Conservation (phyloP, 1,140 invertebrate species). For the Trichonephila clavipes region DNA sequence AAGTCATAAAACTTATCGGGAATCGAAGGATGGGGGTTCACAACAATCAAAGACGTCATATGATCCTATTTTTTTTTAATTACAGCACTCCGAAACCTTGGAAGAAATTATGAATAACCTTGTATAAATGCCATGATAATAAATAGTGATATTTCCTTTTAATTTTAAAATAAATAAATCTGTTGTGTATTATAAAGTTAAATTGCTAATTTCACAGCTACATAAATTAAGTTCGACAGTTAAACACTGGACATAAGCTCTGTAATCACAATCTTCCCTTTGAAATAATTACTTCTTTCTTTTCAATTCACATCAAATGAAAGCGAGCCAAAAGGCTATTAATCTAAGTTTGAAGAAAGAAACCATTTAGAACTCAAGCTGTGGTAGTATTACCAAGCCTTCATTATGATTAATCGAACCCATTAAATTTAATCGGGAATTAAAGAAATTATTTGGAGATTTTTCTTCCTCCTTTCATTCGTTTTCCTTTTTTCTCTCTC, state of each 20-base stretch:
- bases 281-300: not conserved
- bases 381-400: conserved; percentile 19
- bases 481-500: not conserved
- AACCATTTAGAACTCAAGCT: conserved; percentile 15
- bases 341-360: conserved; percentile 26
- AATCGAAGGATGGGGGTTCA: too few relatives aligned
- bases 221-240: not conserved
- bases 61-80: too few relatives aligned
- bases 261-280: not conserved
- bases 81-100: too few relatives aligned
- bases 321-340: conserved; percentile 10
- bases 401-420: conserved; percentile 32
- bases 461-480: not conserved
- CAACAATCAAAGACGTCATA: too few relatives aligned
- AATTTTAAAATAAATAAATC: too few relatives aligned
- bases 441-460: conserved; percentile 18
- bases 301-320: not conserved
- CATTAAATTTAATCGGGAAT: conserved; percentile 33
- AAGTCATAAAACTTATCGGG: too few relatives aligned
- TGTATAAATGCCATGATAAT: too few relatives aligned
- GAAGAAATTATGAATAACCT: too few relatives aligned
- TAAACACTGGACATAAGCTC: not conserved
- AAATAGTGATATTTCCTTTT: too few relatives aligned
- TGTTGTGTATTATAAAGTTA: too few relatives aligned
- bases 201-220: not conserved